Evolutionary conservation across 1,140 invertebrate species (phyloP).

Genomic region (Brachionus koreanus): DNA sequence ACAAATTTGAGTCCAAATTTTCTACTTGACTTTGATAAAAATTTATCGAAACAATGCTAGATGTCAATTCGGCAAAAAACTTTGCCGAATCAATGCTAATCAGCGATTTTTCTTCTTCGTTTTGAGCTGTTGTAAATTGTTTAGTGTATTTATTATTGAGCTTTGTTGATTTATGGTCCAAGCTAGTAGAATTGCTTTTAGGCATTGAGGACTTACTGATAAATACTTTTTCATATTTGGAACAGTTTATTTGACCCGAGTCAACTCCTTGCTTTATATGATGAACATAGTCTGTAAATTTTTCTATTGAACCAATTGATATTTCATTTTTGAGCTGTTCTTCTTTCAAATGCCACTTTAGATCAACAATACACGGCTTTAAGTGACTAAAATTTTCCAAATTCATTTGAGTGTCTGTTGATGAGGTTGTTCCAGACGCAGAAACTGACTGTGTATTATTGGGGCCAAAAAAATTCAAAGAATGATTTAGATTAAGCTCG

Average conservation of each 20-base stretch:
- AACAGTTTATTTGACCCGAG: neutral
- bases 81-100: neutral
- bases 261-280: neutral
- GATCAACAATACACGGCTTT: neutral
- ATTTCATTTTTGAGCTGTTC: neutral
- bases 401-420: neutral
- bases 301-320: neutral
- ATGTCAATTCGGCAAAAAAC: neutral
- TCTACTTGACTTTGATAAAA: neutral
- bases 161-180: neutral
- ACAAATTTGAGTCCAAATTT: neutral
- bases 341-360: slow-evolving; percentile 24
- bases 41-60: neutral
- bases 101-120: neutral
- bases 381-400: neutral
- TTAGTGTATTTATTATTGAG: neutral
- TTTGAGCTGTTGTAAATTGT: neutral
- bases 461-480: neutral
- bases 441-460: neutral
- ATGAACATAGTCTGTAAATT: neutral
- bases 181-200: neutral
- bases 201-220: neutral
- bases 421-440: neutral
- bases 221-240: neutral
- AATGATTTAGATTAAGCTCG: neutral